Conservation (phyloP, 2,888 invertebrate species). For the Plagodis dolabraria region DNA sequence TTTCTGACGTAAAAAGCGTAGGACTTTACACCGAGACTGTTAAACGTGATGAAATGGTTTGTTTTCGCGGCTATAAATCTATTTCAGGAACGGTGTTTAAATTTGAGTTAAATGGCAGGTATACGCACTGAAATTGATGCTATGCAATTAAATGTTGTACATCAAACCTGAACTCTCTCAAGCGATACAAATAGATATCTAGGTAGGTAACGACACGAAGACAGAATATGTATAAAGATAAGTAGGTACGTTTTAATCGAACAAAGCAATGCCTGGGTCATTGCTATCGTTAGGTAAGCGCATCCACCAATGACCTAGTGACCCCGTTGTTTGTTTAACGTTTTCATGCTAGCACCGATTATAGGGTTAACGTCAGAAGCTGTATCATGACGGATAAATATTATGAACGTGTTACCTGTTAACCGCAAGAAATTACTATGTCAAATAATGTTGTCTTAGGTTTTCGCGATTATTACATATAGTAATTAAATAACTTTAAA, state of each 20-base stretch:
- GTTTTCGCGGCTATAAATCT: conserved; percentile 13
- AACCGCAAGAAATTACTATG: too few relatives aligned
- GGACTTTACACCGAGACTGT: conserved; percentile 16
- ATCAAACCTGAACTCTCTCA: too few relatives aligned
- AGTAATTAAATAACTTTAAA: too few relatives aligned
- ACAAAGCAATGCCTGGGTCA: conserved; percentile 45
- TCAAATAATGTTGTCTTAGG: too few relatives aligned
- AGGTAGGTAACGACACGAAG: too few relatives aligned
- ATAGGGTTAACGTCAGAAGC: neutral
- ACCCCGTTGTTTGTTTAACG: conserved; percentile 42
- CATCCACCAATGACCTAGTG: conserved; percentile 49
- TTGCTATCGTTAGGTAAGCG: conserved; percentile 38
- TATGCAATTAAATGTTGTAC: too few relatives aligned
- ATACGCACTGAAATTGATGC: too few relatives aligned
- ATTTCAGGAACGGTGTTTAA: conserved; percentile 9
- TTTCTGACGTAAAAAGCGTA: conserved; percentile 12
- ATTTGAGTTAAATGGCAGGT: neutral
- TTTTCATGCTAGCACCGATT: conserved; percentile 10
- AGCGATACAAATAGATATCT: too few relatives aligned
- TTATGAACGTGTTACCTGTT: too few relatives aligned
- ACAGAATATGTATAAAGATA: neutral
- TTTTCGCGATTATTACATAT: too few relatives aligned
- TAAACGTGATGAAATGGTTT: conserved; percentile 3
- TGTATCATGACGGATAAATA: too few relatives aligned
- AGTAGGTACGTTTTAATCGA: neutral